Conservation (phyloP, 2,113 vertebrate species). For the Etheostoma spectabile region DNA sequence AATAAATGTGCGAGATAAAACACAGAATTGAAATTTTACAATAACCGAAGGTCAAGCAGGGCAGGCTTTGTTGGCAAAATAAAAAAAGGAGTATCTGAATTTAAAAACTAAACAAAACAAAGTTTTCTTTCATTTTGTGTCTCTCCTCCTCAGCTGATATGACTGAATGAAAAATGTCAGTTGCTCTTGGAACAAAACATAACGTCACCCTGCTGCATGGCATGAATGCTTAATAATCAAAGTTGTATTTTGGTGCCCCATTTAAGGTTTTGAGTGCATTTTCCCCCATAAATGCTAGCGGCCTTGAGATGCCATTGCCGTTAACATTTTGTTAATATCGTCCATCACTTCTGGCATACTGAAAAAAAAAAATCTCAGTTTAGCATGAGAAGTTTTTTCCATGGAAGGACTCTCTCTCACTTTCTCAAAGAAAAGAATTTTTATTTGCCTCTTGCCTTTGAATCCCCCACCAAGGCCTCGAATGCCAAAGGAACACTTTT, state of each 20-base stretch:
- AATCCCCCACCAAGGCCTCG: constrained; percentile 48
- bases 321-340: constrained; percentile 36
- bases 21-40: constrained; percentile 59
- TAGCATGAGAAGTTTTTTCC: constrained; percentile 23
- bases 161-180: constrained; percentile 51
- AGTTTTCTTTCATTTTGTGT: constrained; percentile 36
- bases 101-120: constrained; percentile 46
- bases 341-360: constrained; percentile 26
- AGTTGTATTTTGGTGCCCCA: constrained; percentile 9
- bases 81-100: constrained; percentile 32
- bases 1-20: constrained; percentile 61
- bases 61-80: constrained; percentile 37
- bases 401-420: constrained; percentile 23
- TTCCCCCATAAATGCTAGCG: neutral
- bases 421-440: constrained; percentile 33
- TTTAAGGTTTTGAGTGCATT: constrained; percentile 41
- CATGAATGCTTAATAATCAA: constrained; percentile 27
- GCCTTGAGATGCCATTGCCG: constrained; percentile 46
- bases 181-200: constrained; percentile 33
- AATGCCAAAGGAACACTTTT: constrained; percentile 73
- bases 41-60: constrained; percentile 50
- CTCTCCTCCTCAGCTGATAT: constrained; percentile 44
- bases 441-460: constrained; percentile 57
- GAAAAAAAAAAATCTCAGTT: neutral
- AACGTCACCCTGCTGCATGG: constrained; percentile 33